Percentiles rank a stretch among this genome's conserved stretches.
phyloP scores from a whole-genome alignment of 2,888 invertebrate species.

The Hydraecia micacea region DNA sequence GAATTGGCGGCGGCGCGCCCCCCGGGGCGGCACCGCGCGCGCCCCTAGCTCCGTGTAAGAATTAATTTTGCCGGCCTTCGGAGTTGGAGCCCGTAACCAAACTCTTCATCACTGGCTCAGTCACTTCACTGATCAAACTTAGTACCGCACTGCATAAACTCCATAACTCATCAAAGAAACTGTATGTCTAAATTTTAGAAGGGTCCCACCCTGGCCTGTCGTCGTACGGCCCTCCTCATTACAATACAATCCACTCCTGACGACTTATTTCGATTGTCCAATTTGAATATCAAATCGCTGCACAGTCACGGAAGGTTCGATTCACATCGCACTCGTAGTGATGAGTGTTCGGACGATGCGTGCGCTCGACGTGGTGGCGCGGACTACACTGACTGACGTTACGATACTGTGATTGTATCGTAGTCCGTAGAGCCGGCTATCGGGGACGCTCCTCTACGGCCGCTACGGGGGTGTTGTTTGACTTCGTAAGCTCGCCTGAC shows the following conservation, averaged over 20 bases:
- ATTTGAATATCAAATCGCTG: slow-evolving; percentile 80
- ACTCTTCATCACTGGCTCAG: slow-evolving; percentile 79
- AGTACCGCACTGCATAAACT: slow-evolving; percentile 73
- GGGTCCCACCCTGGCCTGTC: slow-evolving; percentile 61
- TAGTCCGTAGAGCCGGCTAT: slow-evolving; percentile 67
- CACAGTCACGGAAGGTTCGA: slow-evolving; percentile 75
- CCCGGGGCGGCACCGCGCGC: slow-evolving; percentile 86
- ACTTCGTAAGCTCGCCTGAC: slow-evolving; percentile 83
- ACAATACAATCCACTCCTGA: slow-evolving; percentile 80
- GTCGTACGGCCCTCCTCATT: slow-evolving; percentile 72
- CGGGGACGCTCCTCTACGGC: slow-evolving; percentile 75
- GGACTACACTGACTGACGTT: slow-evolving; percentile 76
- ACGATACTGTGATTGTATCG: slow-evolving; percentile 64
- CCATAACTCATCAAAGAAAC: slow-evolving; percentile 72
- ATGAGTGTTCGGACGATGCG: slow-evolving; percentile 69
- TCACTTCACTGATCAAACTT: slow-evolving; percentile 79
- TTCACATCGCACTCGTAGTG: slow-evolving; percentile 67
- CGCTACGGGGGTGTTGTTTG: slow-evolving; percentile 82
- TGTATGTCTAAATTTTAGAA: slow-evolving; percentile 64
- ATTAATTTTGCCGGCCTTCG: slow-evolving; percentile 85
- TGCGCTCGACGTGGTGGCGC: slow-evolving; percentile 76
- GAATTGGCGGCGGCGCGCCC: slow-evolving; percentile 89
- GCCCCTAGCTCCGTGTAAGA: slow-evolving; percentile 84
- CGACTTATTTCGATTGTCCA: slow-evolving; percentile 78
- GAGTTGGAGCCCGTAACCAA: slow-evolving; percentile 67